Evolutionary conservation across 2,113 vertebrate species (phyloP).

Genomic region (Aramus guarauna): DNA sequence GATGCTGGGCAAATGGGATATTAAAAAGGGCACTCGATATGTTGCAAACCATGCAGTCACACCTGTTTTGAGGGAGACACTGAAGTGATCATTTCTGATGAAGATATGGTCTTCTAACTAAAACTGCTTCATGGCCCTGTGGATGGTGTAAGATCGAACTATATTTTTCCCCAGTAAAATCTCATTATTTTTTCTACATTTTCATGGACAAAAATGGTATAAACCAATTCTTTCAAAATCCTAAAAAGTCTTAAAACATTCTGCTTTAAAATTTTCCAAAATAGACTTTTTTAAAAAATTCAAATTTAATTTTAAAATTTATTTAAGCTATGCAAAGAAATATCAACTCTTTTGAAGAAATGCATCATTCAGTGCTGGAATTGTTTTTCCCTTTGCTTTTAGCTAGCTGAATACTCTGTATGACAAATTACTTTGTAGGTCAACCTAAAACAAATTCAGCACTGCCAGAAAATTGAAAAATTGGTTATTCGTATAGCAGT

Average conservation of each 20-base stretch:
- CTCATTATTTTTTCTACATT: background rate
- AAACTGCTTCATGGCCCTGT: background rate
- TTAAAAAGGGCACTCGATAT: background rate
- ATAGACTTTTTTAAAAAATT: background rate
- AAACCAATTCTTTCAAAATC: background rate
- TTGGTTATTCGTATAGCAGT: background rate
- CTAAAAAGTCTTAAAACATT: background rate
- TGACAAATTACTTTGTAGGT: background rate
- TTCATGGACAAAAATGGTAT: background rate
- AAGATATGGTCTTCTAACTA: background rate
- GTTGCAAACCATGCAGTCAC: background rate
- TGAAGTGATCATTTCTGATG: background rate
- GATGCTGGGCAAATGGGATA: background rate
- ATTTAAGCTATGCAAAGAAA: background rate
- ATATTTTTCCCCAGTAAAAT: background rate
- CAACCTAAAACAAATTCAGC: background rate
- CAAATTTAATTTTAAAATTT: background rate
- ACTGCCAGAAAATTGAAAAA: constrained; percentile 2
- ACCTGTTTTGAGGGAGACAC: background rate
- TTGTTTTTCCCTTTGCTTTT: background rate
- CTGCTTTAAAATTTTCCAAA: background rate
- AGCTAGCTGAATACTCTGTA: background rate
- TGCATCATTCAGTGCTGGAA: background rate
- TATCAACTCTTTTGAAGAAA: background rate
- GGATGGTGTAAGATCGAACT: background rate